Conservation (phyloP, 2,797 vertebrate species). For the Esox masquinongy region DNA sequence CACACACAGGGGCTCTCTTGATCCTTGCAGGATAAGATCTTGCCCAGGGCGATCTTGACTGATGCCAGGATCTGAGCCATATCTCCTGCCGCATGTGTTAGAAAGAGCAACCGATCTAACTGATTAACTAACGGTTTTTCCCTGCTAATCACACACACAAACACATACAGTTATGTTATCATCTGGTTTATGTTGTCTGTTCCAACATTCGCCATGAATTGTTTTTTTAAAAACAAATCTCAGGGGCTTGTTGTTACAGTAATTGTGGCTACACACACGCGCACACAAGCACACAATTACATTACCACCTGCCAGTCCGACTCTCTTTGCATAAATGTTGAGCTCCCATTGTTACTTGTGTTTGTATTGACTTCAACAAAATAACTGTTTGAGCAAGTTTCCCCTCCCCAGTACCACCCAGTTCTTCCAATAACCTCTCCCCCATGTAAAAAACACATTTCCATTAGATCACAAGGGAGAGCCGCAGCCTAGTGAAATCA, state of each 20-base stretch:
- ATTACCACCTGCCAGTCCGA: constrained; percentile 3
- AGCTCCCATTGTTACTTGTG: neutral
- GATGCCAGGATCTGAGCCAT: constrained; percentile 69
- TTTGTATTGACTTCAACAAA: neutral
- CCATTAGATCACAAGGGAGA: constrained; percentile 54
- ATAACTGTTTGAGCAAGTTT: neutral
- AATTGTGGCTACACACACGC: neutral
- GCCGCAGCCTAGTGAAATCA: constrained; percentile 51
- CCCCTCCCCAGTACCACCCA: neutral
- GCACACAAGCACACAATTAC: neutral
- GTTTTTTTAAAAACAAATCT: neutral
- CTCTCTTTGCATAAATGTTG: neutral
- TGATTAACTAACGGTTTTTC: constrained; percentile 37
- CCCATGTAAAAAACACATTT: constrained; percentile 3
- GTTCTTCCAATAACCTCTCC: neutral
- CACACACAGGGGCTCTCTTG: constrained; percentile 60
- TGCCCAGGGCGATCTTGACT: constrained; percentile 73
- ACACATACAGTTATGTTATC: constrained; percentile 31
- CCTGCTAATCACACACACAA: constrained; percentile 13
- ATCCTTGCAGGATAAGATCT: constrained; percentile 78
- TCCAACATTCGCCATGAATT: neutral
- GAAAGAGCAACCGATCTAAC: constrained; percentile 51
- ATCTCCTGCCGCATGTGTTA: constrained; percentile 67
- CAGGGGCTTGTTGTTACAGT: neutral
- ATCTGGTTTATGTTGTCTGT: neutral